A percentile compares a stretch with the other conserved stretches of the same genome.
Conservation (phyloP, 2,888 invertebrate species). For the Barypeithes pellucidus region DNA sequence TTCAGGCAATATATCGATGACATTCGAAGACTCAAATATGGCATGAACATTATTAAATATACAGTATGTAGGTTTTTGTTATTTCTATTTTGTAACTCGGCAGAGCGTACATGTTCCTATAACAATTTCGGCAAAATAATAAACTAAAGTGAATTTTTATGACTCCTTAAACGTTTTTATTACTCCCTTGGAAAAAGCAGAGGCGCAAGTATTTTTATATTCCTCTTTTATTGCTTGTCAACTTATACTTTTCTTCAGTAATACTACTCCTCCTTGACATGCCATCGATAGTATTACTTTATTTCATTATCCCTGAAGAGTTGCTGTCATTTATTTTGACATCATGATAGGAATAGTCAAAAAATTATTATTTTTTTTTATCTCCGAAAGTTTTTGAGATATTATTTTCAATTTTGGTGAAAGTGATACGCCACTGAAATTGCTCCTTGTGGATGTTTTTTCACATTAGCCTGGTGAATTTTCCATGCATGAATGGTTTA, state of each 20-base stretch:
- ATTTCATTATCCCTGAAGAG: background rate
- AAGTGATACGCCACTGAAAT: too few species aligned
- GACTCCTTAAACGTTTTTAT: background rate
- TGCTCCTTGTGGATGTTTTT: too few species aligned
- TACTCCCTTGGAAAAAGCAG: too few species aligned
- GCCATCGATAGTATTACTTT: background rate
- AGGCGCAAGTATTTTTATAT: conserved; percentile 3
- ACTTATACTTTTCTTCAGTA: background rate
- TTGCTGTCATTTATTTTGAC: background rate
- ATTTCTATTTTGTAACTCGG: too few species aligned
- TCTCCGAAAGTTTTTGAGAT: too few species aligned
- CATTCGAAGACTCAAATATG: conserved; percentile 3
- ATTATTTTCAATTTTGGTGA: too few species aligned
- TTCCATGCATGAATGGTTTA: too few species aligned
- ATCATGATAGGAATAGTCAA: too few species aligned
- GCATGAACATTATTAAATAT: background rate
- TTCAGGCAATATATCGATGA: conserved; percentile 3
- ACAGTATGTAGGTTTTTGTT: background rate
- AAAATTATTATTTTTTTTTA: too few species aligned
- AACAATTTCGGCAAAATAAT: conserved; percentile 13
- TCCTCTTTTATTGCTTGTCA: conserved; percentile 18
- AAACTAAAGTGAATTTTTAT: conserved; percentile 27
- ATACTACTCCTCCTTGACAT: background rate
- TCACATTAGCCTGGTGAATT: too few species aligned
- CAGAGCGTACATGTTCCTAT: background rate